A percentile compares a stretch with the other conserved stretches of the same genome.
These are phyloP conservation scores for Pao palembangensis DNA, from an alignment of 2,113 vertebrate species.

Conservation along the genomic window DNA sequence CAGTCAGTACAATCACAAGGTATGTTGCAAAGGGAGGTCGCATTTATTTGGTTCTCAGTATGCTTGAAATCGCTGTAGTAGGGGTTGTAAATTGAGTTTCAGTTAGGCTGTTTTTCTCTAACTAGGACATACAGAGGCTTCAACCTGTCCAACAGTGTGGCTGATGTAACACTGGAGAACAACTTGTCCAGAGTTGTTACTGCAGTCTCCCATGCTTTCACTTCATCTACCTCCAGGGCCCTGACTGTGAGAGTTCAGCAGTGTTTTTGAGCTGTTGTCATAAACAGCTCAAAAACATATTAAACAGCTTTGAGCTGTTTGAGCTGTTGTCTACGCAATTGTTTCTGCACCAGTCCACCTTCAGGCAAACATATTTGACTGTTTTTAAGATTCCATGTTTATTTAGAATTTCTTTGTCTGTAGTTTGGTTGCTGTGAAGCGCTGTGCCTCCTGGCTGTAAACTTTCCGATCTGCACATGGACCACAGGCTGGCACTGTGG, in stretches of 20 bases:
- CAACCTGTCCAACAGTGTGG: slow-evolving; percentile 78
- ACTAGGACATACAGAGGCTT: slow-evolving; percentile 90
- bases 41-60: too few relatives aligned
- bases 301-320: too few relatives aligned
- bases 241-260: slow-evolving; percentile 79
- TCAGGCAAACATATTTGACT: background rate
- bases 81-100: too few relatives aligned
- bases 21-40: slow-evolving; percentile 42
- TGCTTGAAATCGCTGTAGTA: too few relatives aligned
- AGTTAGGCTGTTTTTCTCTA: too few relatives aligned
- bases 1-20: slow-evolving; percentile 93
- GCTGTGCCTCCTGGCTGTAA: slow-evolving; percentile 83
- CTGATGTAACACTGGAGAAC: slow-evolving; percentile 91
- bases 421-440: slow-evolving; percentile 98
- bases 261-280: background rate
- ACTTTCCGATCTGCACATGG: slow-evolving; percentile 90
- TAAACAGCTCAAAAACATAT: too few relatives aligned
- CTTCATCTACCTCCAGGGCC: slow-evolving; percentile 87
- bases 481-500: slow-evolving; percentile 93
- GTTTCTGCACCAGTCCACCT: background rate
- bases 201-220: slow-evolving; percentile 84
- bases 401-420: slow-evolving; percentile 5
- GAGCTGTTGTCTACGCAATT: accelerated
- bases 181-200: slow-evolving; percentile 90
- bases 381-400: background rate